phyloP scores from a whole-genome alignment of 1,140 invertebrate species.

The Lordiphosa clarofinis region DNA sequence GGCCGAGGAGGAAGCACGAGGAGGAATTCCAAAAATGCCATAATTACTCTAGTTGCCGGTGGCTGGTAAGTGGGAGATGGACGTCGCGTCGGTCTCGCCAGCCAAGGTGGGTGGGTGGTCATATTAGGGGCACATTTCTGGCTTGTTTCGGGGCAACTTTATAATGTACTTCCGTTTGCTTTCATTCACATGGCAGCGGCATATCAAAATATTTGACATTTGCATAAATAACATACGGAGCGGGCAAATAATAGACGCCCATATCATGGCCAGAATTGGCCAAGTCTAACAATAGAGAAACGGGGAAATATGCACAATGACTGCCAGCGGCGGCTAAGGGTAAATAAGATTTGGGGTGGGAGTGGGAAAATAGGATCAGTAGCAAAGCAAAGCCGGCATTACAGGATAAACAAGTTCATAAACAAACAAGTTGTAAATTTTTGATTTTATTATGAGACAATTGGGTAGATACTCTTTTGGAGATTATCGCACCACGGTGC shows the following conservation, averaged over 20 bases:
- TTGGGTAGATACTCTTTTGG: conserved; percentile 23
- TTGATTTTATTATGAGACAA: conserved; percentile 16
- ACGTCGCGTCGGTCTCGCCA: background rate
- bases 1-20: conserved; percentile 3
- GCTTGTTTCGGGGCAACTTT: conserved; percentile 58
- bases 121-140: conserved; percentile 64
- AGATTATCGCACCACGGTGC: background rate
- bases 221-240: conserved; percentile 68
- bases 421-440: conserved; percentile 43
- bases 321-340: conserved; percentile 24
- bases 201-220: conserved; percentile 76
- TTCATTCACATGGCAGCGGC: conserved; percentile 72
- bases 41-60: conserved; percentile 61
- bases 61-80: conserved; percentile 10
- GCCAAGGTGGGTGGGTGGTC: conserved; percentile 18
- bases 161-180: conserved; percentile 73
- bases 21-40: conserved; percentile 60
- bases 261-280: conserved; percentile 58
- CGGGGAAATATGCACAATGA: conserved; percentile 19
- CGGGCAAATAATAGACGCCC: conserved; percentile 36
- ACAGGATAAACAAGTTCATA: conserved; percentile 67
- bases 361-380: conserved; percentile 1
- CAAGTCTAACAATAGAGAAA: conserved; percentile 54
- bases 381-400: conserved; percentile 39
- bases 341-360: conserved; percentile 53